Conservation (phyloP, 2,888 invertebrate species). For the Luffia ferchaultella region DNA sequence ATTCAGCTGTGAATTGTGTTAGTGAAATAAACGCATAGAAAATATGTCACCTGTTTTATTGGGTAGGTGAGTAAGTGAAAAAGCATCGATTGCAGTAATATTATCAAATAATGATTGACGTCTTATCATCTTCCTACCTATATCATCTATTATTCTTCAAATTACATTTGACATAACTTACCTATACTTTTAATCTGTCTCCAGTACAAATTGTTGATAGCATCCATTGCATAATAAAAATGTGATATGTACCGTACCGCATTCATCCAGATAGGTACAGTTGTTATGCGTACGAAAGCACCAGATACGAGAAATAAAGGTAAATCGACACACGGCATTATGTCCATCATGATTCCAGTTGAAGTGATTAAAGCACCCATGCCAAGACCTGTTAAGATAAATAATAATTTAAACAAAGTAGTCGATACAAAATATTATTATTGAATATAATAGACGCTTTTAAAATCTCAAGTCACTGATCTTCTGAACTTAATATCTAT, state of each 20-base stretch:
- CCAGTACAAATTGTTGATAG: slow-evolving; percentile 61
- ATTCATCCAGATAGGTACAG: slow-evolving; percentile 42
- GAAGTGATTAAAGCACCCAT: slow-evolving; percentile 54
- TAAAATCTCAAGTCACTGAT: too few relatives aligned
- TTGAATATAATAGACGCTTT: too few relatives aligned
- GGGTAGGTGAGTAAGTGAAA: too few relatives aligned
- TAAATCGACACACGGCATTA: slow-evolving; percentile 57
- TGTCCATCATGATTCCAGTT: slow-evolving; percentile 41
- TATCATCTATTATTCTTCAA: too few relatives aligned
- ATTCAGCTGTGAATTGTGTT: too few relatives aligned
- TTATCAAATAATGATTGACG: too few relatives aligned
- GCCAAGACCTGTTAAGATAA: slow-evolving; percentile 36
- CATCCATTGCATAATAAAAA: slow-evolving; percentile 60
- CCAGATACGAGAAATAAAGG: slow-evolving; percentile 55
- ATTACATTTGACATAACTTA: too few relatives aligned
- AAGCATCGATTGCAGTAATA: too few relatives aligned
- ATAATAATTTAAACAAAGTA: background rate
- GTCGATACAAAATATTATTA: background rate
- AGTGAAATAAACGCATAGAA: too few relatives aligned
- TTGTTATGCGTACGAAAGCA: slow-evolving; percentile 46
- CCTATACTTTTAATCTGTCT: slow-evolving; percentile 50
- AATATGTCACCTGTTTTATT: too few relatives aligned
- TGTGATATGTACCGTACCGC: slow-evolving; percentile 56
- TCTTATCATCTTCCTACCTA: too few relatives aligned
- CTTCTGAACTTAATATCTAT: too few relatives aligned